Percentiles rank a stretch among this genome's conserved stretches.
These are phyloP conservation scores for Hirtodrosophila histrioides DNA, from an alignment of 2,888 invertebrate genomes.

Conservation along the genomic window DNA sequence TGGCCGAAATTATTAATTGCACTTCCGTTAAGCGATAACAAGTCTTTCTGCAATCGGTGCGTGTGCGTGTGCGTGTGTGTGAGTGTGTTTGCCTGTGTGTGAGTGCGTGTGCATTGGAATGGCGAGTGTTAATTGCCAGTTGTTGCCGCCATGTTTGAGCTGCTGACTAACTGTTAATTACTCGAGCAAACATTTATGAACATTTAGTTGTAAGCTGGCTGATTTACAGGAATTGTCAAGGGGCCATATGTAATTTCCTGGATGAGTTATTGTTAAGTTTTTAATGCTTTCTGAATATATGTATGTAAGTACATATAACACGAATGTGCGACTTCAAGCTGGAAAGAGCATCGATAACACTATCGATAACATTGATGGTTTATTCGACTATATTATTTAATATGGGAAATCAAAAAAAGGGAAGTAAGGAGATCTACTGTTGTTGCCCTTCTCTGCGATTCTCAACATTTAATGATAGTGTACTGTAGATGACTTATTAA, in stretches of 20 bases:
- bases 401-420: too few species aligned
- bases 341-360: too few species aligned
- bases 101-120: conserved; percentile 14
- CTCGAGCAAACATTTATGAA: conserved; percentile 53
- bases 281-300: conserved; percentile 12
- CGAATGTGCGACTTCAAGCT: too few species aligned
- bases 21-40: conserved; percentile 66
- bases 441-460: too few species aligned
- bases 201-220: conserved; percentile 51
- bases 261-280: conserved; percentile 44
- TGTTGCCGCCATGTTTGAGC: conserved; percentile 62
- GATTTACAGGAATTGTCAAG: conserved; percentile 16
- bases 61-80: background rate
- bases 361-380: too few species aligned
- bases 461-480: too few species aligned
- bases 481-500: too few species aligned
- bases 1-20: conserved; percentile 65
- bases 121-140: conserved; percentile 70
- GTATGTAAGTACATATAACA: background rate
- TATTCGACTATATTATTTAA: too few species aligned
- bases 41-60: conserved; percentile 2
- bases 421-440: too few species aligned
- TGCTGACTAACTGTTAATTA: conserved; percentile 69
- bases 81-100: too few species aligned
- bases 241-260: conserved; percentile 30